Conservation (phyloP, 2,113 vertebrate genomes). For the Gymnocephalus cernua region DNA sequence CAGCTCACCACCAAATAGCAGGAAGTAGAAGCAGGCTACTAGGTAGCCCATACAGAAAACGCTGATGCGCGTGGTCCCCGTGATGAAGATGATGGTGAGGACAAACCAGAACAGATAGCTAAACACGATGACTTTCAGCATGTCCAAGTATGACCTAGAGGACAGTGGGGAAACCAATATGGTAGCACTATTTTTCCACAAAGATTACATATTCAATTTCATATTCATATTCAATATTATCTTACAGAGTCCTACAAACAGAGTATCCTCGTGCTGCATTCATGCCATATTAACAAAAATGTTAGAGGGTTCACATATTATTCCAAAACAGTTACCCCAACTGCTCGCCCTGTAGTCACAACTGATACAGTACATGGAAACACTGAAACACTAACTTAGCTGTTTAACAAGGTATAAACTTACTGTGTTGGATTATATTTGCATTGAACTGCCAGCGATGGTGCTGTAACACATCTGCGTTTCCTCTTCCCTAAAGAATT, state of each 20-base stretch:
- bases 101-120: conserved; percentile 99
- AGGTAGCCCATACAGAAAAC: conserved; percentile 99
- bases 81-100: conserved; percentile 98
- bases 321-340: neutral
- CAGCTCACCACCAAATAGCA: conserved; percentile 95
- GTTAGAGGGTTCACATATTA: neutral
- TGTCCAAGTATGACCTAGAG: conserved; percentile 95
- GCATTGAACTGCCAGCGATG: neutral
- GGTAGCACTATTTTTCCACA: neutral
- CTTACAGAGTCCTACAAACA: too few relatives aligned
- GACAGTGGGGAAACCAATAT: conserved; percentile 2
- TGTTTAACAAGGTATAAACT: neutral
- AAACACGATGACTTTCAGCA: conserved; percentile 98
- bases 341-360: neutral
- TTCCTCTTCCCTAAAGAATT: neutral
- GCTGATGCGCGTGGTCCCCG: conserved; percentile 97
- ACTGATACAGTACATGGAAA: neutral
- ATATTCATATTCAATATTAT: too few relatives aligned
- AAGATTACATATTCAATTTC: neutral
- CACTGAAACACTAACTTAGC: neutral
- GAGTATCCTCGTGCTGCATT: neutral
- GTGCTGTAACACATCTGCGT: neutral
- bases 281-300: neutral
- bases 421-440: neutral
- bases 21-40: conserved; percentile 98